Evolutionary conservation across 2,113 vertebrate genomes (phyloP).

Genomic region (Ascaphus truei): DNA sequence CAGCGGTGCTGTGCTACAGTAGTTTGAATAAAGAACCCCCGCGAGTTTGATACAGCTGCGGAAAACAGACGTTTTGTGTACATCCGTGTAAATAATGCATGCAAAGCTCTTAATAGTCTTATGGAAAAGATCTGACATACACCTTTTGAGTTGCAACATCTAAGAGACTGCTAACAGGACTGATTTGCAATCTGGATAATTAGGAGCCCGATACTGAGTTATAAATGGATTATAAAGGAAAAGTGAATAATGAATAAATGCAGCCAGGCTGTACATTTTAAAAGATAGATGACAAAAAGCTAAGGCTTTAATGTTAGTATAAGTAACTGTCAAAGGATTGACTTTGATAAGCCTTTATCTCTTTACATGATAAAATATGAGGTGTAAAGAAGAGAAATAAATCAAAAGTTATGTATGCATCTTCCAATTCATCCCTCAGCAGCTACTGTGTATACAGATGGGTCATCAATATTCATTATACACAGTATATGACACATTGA

Average conservation of each 20-base stretch:
- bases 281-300: slow-evolving; percentile 20
- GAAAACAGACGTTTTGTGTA: background rate
- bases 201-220: slow-evolving; percentile 9
- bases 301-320: slow-evolving; percentile 18
- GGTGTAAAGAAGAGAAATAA: slow-evolving; percentile 8
- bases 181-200: slow-evolving; percentile 32
- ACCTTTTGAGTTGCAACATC: slow-evolving; percentile 27
- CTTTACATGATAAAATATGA: slow-evolving; percentile 27
- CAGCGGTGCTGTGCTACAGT: background rate
- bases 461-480: slow-evolving; percentile 35
- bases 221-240: slow-evolving; percentile 26
- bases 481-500: slow-evolving; percentile 4
- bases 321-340: slow-evolving; percentile 10
- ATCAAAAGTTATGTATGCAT: background rate
- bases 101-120: slow-evolving; percentile 14
- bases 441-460: slow-evolving; percentile 1
- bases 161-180: slow-evolving; percentile 23
- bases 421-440: background rate
- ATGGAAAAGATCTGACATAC: slow-evolving; percentile 25
- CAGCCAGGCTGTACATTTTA: background rate
- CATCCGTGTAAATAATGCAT: slow-evolving; percentile 16
- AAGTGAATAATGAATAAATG: slow-evolving; percentile 8
- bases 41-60: background rate
- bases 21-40: background rate
- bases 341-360: slow-evolving; percentile 27